Base-by-base conservation (phyloP, 2,797 vertebrate genomes). In the Anguilla marmorata region DNA sequence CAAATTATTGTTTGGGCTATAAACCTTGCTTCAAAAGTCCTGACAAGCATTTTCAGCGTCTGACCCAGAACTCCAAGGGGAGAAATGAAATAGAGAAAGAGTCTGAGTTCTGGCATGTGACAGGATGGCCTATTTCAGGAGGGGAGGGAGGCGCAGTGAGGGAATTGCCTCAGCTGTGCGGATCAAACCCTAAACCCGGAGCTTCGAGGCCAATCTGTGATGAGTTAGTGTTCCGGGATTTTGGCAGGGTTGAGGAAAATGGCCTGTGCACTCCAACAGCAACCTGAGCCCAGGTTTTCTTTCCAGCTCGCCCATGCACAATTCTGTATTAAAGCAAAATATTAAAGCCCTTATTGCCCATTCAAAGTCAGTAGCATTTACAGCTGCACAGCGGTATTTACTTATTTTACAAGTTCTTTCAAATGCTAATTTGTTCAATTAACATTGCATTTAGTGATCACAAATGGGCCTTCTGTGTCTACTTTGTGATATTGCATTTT, bases 41-140 rank as follows among this genome's bases (percentile, higher is more conserved):
- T 6, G 21, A 19, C 79, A 82, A 16, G 21, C 79, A 82, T 45
- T 50, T 50, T n/a, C 19, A 50, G 21, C 0, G 41, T 80, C 37
- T 80, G 76, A 80, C 76, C 76, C 76, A 48, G 76, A 80, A 16
- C 24, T 24, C 79, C 41, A n/a, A 48, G 19, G 45, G 79, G 79
- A 9, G 3, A 69, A 82, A 50, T 50, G 45, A 82, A 2, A 82
- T 48, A 21, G 45, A 82, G 41, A 50, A 24, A 0, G 76, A 41
- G 74, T 19, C 14, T 9, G 7, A n/a, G 79, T 50, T 33, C 9
- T n/a, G 79, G 27, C 41, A 82, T 24, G 21, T n/a, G 79, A 50
- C 24, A 82, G 33, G 79, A 82, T 4, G 1, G 41, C 79, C 79
- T 48, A 6, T 48, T 21, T 50, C 74, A 21, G 33, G 74, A 79